Conservation (phyloP, 2,113 vertebrate genomes). For the Tapirus terrestris region DNA sequence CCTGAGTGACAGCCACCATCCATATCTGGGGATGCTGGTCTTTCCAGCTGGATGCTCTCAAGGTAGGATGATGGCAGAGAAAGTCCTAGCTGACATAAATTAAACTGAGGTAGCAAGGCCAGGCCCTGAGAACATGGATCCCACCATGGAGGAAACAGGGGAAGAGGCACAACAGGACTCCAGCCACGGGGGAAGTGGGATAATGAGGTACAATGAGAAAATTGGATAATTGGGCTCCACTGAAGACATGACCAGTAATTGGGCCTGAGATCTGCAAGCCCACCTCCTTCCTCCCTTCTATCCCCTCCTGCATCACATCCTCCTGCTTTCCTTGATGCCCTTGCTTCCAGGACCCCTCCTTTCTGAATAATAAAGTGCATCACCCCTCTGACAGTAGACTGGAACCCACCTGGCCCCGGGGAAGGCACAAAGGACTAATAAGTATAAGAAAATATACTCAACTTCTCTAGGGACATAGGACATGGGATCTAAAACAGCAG, state of each 20-base stretch:
- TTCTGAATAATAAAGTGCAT: not conserved
- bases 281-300: not conserved
- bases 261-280: not conserved
- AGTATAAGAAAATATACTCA: rapidly evolving
- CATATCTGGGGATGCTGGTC: rapidly evolving
- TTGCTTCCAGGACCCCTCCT: not conserved
- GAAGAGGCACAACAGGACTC: not conserved
- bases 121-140: not conserved
- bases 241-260: rapidly evolving
- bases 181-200: not conserved
- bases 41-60: rapidly evolving
- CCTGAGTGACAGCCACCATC: rapidly evolving
- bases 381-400: not conserved
- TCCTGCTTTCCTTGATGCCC: not conserved
- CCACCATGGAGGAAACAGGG: not conserved
- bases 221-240: too few relatives aligned
- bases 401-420: not conserved
- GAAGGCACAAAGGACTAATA: not conserved
- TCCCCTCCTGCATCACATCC: rapidly evolving
- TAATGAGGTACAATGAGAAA: too few relatives aligned
- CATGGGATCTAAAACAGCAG: rapidly evolving
- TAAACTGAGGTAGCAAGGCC: rapidly evolving
- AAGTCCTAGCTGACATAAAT: not conserved
- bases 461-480: rapidly evolving
- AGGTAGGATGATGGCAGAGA: not conserved